phyloP scores from a whole-genome alignment of 2,113 vertebrate genomes.

The Centropristis striata region DNA sequence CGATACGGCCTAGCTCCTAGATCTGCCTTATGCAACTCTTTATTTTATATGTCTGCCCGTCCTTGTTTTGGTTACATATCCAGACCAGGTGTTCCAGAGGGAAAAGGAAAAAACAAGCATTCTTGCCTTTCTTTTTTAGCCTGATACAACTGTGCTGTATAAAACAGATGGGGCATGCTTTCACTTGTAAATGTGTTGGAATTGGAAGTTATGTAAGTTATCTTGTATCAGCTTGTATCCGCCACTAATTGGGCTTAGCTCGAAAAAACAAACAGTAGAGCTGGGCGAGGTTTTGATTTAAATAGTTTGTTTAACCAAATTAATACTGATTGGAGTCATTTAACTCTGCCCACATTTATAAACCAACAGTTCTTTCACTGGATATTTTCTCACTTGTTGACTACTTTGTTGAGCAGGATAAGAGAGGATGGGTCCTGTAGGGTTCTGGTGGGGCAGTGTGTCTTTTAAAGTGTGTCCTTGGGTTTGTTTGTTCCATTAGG shows the following conservation, averaged over 20 bases:
- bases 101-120: conserved; percentile 1
- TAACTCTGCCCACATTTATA: background rate
- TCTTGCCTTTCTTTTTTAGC: conserved; percentile 18
- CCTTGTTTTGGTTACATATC: conserved; percentile 49
- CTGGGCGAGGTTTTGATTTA: background rate
- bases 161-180: conserved; percentile 27
- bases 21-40: background rate
- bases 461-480: background rate
- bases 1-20: background rate
- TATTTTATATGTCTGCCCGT: conserved; percentile 35
- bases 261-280: background rate
- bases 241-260: conserved; percentile 6
- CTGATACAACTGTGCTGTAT: conserved; percentile 19
- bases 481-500: background rate
- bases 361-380: background rate
- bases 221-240: conserved; percentile 4
- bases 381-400: background rate
- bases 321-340: background rate
- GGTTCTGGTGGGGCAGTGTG: background rate
- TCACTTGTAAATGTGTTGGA: conserved; percentile 14
- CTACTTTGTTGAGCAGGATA: background rate
- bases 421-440: background rate
- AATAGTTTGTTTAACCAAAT: background rate
- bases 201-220: conserved; percentile 10
- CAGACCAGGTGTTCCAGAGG: conserved; percentile 5